Evolutionary conservation across 2,113 vertebrate genomes (phyloP).

Genomic region (Paralichthys olivaceus): DNA sequence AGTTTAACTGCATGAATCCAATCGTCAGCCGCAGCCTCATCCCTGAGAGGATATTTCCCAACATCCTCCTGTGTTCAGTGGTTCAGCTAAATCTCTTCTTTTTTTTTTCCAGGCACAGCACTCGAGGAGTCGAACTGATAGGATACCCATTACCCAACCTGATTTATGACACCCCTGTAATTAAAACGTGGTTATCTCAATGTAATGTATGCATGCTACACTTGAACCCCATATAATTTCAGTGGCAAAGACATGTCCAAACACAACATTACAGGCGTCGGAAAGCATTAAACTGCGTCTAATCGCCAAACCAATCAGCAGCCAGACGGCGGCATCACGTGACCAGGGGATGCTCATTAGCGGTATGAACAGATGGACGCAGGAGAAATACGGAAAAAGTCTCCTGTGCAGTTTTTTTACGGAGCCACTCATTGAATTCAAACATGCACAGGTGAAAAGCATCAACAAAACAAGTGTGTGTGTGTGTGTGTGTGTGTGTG

Average conservation of each 20-base stretch:
- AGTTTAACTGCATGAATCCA: neutral
- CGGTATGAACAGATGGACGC: neutral
- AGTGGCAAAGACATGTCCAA: neutral
- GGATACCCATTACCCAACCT: neutral
- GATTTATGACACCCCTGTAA: neutral
- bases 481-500: slow-evolving; percentile 7
- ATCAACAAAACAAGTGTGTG: neutral
- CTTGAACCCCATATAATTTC: neutral
- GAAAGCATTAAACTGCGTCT: slow-evolving; percentile 9
- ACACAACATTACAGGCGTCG: slow-evolving; percentile 12
- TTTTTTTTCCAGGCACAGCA: neutral
- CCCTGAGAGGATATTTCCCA: neutral
- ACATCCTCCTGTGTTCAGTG: neutral
- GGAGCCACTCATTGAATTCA: neutral
- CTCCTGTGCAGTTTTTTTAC: neutral
- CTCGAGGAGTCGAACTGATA: neutral
- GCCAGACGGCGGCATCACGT: neutral
- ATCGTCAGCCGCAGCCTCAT: neutral
- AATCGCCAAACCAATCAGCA: slow-evolving; percentile 15
- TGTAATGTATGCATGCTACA: neutral
- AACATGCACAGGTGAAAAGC: neutral
- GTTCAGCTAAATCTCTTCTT: neutral
- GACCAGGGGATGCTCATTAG: neutral
- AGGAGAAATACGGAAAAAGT: neutral
- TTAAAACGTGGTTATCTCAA: slow-evolving; percentile 1